These are phyloP conservation scores for Spondyliosoma cantharus DNA, from an alignment of 2,797 vertebrate species.

Conservation along the genomic window DNA sequence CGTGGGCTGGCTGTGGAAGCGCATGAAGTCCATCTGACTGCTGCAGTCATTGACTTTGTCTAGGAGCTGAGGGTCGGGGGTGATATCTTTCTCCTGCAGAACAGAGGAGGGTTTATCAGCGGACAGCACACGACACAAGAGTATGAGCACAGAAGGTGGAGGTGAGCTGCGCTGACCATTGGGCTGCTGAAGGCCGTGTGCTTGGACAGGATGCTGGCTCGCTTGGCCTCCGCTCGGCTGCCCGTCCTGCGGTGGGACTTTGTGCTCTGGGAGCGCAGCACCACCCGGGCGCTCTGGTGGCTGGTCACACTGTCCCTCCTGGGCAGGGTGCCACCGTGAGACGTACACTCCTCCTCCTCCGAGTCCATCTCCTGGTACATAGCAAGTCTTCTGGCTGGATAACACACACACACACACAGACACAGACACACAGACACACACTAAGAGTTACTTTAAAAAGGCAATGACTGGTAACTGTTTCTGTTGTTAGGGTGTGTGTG, in stretches of 20 bases:
- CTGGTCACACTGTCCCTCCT: constrained; percentile 89
- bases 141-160: not conserved
- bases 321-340: constrained; percentile 86
- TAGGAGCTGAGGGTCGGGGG: constrained; percentile 93
- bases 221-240: constrained; percentile 93
- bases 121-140: not conserved
- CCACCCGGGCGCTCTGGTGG: constrained; percentile 88
- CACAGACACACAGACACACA: not conserved
- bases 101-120: constrained; percentile 45
- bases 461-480: not conserved
- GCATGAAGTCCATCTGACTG: constrained; percentile 88
- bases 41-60: constrained; percentile 94
- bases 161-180: constrained; percentile 86
- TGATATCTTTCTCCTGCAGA: constrained; percentile 94
- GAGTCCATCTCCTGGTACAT: constrained; percentile 96
- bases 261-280: constrained; percentile 91
- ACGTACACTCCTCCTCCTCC: constrained; percentile 91
- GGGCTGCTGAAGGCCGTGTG: constrained; percentile 98
- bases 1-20: constrained; percentile 86
- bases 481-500: not conserved
- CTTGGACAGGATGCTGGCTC: constrained; percentile 93
- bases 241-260: constrained; percentile 92
- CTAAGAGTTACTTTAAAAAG: constrained; percentile 10
- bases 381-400: constrained; percentile 90
- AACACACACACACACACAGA: constrained; percentile 14